Base-by-base conservation (phyloP, 37 sponge, comb jelly and placozoan species). In the Beroe forskalii region DNA sequence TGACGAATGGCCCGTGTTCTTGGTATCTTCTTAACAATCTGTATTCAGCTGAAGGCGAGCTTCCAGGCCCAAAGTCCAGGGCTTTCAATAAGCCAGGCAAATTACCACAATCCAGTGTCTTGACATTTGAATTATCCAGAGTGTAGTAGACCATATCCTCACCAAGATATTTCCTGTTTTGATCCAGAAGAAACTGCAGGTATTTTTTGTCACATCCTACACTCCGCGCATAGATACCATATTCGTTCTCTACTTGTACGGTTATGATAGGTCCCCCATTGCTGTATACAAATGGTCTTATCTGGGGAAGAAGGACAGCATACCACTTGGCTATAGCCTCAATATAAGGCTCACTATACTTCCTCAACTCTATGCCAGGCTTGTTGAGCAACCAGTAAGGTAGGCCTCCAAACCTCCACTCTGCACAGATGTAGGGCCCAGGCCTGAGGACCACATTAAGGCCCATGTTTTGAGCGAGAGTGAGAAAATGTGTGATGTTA, bases 371-470 rank as follows among this genome's bases (percentile, higher is more conserved):
- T 17, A 72, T 72, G 61, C 8, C 61, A 1, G 72, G 72, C 41
- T 72, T 62, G 24, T 69, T 75, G 6, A 91, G 76, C 4, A 91
- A 76, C 91, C 91, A 91, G 9, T 39, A 75, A 0, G 97, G 97
- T 0, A 97, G 93, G 3, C 97, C 97, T 30, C 97, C 97, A 4
- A 91, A 75, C 9, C 94, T 95, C 97, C 96, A 97, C 91, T 97
- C 97, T 8, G 95, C 95, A 90, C 97, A 97, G 90, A 97, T 97
- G 92, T 95, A 97, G 0, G 97, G 97, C 0, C 97, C 97, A 36
- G 97, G 97, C 41, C 97, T 89, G 20, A 97, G 90, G 28, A 97
- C 95, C 44, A 94, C 96, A 48, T 95, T 67, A 6, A 97, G 90
- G 0, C 93, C 95, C 19, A 95, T 62, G 3, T 41, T 60, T 37